These are phyloP conservation scores for Rana temporaria DNA, from an alignment of 2,113 vertebrate species.

Conservation along the genomic window DNA sequence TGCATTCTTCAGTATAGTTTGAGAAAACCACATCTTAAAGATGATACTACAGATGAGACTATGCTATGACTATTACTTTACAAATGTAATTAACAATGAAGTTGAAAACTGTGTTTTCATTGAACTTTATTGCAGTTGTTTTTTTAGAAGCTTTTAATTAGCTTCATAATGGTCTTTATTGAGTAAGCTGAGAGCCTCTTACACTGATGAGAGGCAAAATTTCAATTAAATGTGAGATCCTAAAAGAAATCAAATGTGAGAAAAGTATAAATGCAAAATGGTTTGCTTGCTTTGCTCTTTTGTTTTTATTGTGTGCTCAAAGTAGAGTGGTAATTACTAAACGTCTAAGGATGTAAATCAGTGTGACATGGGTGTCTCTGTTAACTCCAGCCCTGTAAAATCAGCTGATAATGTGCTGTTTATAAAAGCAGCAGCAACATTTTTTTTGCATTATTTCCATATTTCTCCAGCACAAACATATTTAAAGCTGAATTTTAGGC, in stretches of 20 bases:
- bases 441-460: too few species aligned
- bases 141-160: slow-evolving; percentile 43
- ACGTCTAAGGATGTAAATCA: not conserved
- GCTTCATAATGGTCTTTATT: slow-evolving; percentile 39
- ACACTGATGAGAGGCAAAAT: slow-evolving; percentile 37
- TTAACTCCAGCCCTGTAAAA: not conserved
- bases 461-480: too few species aligned
- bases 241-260: slow-evolving; percentile 40
- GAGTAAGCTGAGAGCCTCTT: slow-evolving; percentile 16
- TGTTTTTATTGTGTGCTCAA: slow-evolving; percentile 5
- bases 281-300: slow-evolving; percentile 23
- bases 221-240: slow-evolving; percentile 40
- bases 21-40: too few species aligned
- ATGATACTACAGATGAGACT: not conserved
- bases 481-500: too few species aligned
- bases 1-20: not conserved
- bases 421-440: too few species aligned
- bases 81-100: slow-evolving; percentile 31
- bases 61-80: not conserved
- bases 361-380: not conserved
- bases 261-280: slow-evolving; percentile 1
- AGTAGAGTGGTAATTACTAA: not conserved
- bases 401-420: too few species aligned
- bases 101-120: slow-evolving; percentile 5
- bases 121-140: slow-evolving; percentile 30